Evolutionary conservation across 1,140 invertebrate species (phyloP).

Genomic region (Carposina sasakii): DNA sequence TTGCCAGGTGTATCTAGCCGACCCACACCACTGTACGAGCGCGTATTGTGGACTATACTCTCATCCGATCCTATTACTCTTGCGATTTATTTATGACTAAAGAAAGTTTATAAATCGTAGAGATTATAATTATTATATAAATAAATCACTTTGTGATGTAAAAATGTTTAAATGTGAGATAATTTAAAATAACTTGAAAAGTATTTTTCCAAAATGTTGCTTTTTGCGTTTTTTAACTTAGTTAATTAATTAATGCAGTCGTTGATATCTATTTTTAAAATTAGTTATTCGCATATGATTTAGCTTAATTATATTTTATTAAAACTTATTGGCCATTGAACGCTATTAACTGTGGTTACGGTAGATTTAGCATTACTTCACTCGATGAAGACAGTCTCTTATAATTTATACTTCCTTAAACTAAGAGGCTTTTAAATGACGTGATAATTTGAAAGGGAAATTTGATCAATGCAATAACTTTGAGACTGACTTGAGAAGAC

Average conservation of each 20-base stretch:
- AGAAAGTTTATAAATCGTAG: slow-evolving; percentile 39
- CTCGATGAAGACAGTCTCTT: no score
- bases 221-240: slow-evolving; percentile 59
- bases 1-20: no score
- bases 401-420: no score
- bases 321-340: slow-evolving; percentile 20
- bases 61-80: slow-evolving; percentile 8
- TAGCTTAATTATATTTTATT: slow-evolving; percentile 46
- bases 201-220: slow-evolving; percentile 68
- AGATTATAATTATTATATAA: slow-evolving; percentile 42
- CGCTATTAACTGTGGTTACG: no score
- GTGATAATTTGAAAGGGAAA: no score
- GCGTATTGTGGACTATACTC: slow-evolving; percentile 3
- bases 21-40: no score
- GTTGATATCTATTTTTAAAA: slow-evolving; percentile 47
- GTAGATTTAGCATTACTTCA: no score
- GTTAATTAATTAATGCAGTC: slow-evolving; percentile 42
- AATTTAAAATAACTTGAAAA: slow-evolving; percentile 65
- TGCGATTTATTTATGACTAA: slow-evolving; percentile 22
- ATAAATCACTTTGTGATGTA: slow-evolving; percentile 67
- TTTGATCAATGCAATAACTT: slow-evolving; percentile 69
- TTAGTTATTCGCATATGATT: slow-evolving; percentile 58
- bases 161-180: slow-evolving; percentile 66
- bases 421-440: no score
- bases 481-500: slow-evolving; percentile 70